phyloP scores from a whole-genome alignment of 2,888 invertebrate species.

The Drosophila stalkeri region DNA sequence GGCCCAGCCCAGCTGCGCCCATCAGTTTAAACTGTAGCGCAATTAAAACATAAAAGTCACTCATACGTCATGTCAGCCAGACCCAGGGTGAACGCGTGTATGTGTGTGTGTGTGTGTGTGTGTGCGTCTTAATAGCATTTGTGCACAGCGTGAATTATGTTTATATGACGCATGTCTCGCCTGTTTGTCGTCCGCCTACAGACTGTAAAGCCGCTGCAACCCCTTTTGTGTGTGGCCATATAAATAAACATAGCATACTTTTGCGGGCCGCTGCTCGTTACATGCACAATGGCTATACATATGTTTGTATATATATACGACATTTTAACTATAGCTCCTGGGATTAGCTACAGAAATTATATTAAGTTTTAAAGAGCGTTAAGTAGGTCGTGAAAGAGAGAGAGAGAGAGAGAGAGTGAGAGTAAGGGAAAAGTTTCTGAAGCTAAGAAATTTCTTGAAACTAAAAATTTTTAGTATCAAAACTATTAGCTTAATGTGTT shows the following conservation, averaged over 20 bases:
- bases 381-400: not conserved
- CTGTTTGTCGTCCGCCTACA: conserved; percentile 7
- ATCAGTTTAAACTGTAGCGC: conserved; percentile 65
- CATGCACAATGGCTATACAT: conserved; percentile 30
- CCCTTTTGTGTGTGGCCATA: conserved; percentile 27
- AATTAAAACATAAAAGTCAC: conserved; percentile 81
- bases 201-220: conserved; percentile 10
- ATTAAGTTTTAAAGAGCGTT: not conserved
- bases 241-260: conserved; percentile 67
- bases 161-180: conserved; percentile 56
- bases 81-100: conserved; percentile 3
- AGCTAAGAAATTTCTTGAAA: not conserved
- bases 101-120: conserved; percentile 16
- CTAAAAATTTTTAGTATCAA: not conserved
- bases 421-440: not conserved
- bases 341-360: not conserved
- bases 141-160: conserved; percentile 66
- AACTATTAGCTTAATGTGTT: no score
- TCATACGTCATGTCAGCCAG: conserved; percentile 70
- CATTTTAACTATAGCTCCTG: conserved; percentile 10
- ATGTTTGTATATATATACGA: not conserved
- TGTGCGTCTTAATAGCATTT: conserved; percentile 66
- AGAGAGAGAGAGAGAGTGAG: no score
- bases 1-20: conserved; percentile 55
- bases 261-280: conserved; percentile 40